Base-by-base conservation (phyloP, 2,888 invertebrate genomes). In the Zhengitettix transpicula region DNA sequence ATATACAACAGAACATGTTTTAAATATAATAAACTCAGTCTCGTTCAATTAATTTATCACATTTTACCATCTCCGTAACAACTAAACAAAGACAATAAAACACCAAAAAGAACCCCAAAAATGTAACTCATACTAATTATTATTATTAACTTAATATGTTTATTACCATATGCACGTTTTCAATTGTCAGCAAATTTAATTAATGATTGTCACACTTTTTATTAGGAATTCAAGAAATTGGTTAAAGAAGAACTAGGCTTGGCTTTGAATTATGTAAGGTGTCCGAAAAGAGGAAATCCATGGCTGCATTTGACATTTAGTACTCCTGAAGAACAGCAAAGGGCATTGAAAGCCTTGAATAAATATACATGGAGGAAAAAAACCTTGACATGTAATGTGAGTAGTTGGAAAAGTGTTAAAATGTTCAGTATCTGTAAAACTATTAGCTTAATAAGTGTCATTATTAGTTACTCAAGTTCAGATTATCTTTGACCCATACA, bases 211-310 rank as follows among this genome's bases (percentile, higher is more conserved):
- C 7, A 7, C 28, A 5, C 28, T 44, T 60, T 64, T 40, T 53
- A 65, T 42, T 66, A 76, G 74, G 73, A 76, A 68, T 67, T 77
- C 62, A 74, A 73, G 65, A 77, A 75, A 65, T 70, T 74, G 58
- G 67, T 77, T 12, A 68, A 69, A 41, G 66, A 68, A 10, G 70
- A 70, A 54, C 58, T 62, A 51, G 64, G 64, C 10, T 65, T 77
- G 56, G 70, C 71, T 2, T 62, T 78, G 10, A 74, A 73, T 52
- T 72, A 75, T 42, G 72, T 73, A 52, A 77, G 77, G 65, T 68
- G 76, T 40, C 67, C 66, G 9, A 67, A 67, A 58, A 67, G 67
- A 58, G 67, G 68, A 9, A 66, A 66, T 40, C 67, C 68, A 10
- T 69, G 67, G 65, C 63, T 69, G 9, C 71, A 69, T 60, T 65